Evolutionary conservation across 2,888 invertebrate species (phyloP), one percentile per base, ranked within the genome.

Genomic region (Anthrax anthrax): DNA sequence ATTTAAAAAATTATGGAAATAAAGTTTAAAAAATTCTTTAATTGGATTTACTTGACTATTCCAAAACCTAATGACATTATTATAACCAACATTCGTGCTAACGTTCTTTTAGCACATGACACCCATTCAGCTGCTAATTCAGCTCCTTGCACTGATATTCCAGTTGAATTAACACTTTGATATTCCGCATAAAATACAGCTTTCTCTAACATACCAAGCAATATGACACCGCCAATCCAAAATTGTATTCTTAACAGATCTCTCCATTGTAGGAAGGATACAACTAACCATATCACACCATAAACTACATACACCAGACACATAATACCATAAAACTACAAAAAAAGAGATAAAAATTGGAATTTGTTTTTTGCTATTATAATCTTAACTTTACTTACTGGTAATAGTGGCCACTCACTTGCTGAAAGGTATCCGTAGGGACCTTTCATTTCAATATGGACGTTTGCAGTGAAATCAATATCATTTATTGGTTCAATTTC

Each of bases 31-130:
- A 39, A 40, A 19, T 39, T 34, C 38, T 39, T 27, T 42, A 36
- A 40, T 8, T 45, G 23, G 19, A 73, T 80, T 74, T 62, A 86
- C 86, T 92, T 94, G 53, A 94, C 92, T 57, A 95, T 92, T 42
- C 95, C 95, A 70, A 92, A 95, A 42, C 95, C 95, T 42, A 95
- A 74, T 52, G 90, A 90, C 50, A 94, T 94, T 48, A 95, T 91
- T 48, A 96, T 85, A 53, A 95, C 90, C 46, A 96, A 72, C 84
- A 95, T 91, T 53, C 94, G 73, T 0, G 95, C 89, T 53, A 96
- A 72, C 1, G 92, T 87, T 44, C 94, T 71, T 70, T 96, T 96
- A 10, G 84, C 81, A 59, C 90, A 89, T 0, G 94, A 95, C 5
- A 94, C 78, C 70, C 92, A 77, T 70, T 94, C 94, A 1, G 94